Evolutionary conservation across 1,140 invertebrate genomes (phyloP).

Genomic region (Zaprionus gabonicus): DNA sequence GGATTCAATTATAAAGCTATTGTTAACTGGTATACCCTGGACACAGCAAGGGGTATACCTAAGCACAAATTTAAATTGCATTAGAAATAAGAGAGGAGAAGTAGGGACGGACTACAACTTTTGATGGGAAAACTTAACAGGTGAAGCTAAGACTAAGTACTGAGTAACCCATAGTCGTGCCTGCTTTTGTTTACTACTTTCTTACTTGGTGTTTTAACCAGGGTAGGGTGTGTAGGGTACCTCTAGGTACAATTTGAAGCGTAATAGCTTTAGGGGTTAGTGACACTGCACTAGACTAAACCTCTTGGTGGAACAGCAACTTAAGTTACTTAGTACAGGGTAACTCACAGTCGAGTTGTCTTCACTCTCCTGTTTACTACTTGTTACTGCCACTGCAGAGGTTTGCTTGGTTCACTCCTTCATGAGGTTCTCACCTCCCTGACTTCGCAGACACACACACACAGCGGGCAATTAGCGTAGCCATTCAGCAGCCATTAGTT

Average conservation of each 20-base stretch:
- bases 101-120: background rate
- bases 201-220: too few relatives aligned
- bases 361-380: background rate
- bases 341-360: background rate
- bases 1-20: slow-evolving; percentile 61
- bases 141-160: too few relatives aligned
- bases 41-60: background rate
- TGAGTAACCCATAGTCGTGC: too few relatives aligned
- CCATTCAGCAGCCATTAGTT: slow-evolving; percentile 40
- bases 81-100: background rate
- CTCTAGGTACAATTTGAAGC: too few relatives aligned
- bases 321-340: background rate
- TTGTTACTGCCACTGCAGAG: background rate
- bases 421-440: slow-evolving; percentile 22
- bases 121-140: background rate
- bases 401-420: background rate
- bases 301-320: too few relatives aligned
- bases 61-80: too few relatives aligned
- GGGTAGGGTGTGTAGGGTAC: too few relatives aligned
- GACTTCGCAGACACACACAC: slow-evolving; percentile 2
- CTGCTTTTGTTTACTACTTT: too few relatives aligned
- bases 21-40: slow-evolving; percentile 26
- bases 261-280: too few relatives aligned
- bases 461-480: slow-evolving; percentile 63
- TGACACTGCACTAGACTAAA: too few relatives aligned